Percentiles rank a stretch among this genome's conserved stretches.
These are phyloP conservation scores for Hirtodrosophila alboralis DNA, from an alignment of 2,888 invertebrate genomes.

Conservation along the genomic window DNA sequence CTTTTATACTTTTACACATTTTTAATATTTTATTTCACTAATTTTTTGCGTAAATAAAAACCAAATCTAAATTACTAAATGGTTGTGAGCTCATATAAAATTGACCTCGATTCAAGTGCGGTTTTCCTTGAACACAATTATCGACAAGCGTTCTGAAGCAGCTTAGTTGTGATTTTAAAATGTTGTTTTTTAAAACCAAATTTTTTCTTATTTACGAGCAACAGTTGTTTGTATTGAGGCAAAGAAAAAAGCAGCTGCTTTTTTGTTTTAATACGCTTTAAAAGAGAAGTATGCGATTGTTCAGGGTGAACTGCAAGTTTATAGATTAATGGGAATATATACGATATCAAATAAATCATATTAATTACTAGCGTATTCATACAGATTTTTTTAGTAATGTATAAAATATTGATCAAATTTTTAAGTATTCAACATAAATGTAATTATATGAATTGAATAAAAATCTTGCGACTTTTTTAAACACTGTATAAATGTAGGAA, in stretches of 20 bases:
- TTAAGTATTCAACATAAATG: no score
- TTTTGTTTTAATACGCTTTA: slow-evolving; percentile 34
- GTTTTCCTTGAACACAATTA: slow-evolving; percentile 57
- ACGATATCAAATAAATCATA: no score
- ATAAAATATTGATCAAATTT: no score
- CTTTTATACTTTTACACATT: no score
- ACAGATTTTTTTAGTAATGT: no score
- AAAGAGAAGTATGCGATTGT: neutral
- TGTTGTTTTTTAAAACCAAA: slow-evolving; percentile 36
- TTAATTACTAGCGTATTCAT: no score
- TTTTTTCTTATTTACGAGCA: slow-evolving; percentile 67
- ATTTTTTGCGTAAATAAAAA: no score
- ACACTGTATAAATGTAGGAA: no score
- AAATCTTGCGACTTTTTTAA: no score
- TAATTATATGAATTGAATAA: no score
- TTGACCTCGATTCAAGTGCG: slow-evolving; percentile 60
- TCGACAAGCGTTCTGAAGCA: slow-evolving; percentile 31
- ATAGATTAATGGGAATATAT: no score
- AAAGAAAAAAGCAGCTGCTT: slow-evolving; percentile 20
- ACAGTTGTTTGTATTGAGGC: slow-evolving; percentile 62
- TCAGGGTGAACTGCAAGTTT: neutral
- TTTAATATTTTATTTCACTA: no score
- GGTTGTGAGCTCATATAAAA: slow-evolving; percentile 12
- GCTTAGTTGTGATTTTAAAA: slow-evolving; percentile 43
- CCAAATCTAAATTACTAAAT: slow-evolving; percentile 7